Evolutionary conservation across 2,797 vertebrate genomes (phyloP).

Genomic region (Sebastes hopkinsi): DNA sequence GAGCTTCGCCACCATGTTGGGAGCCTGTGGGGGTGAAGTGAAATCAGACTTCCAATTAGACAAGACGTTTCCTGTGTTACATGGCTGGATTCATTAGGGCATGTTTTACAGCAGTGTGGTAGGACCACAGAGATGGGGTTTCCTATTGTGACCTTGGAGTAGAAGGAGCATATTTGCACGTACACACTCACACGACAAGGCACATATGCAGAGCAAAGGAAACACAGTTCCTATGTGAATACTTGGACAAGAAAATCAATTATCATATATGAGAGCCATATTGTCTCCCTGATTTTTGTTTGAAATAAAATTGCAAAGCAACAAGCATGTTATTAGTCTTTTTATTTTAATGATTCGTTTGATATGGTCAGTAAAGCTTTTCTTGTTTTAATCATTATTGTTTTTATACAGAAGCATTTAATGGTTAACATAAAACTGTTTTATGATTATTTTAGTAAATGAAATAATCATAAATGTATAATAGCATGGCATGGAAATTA

Average conservation of each 20-base stretch:
- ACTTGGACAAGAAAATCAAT: not conserved
- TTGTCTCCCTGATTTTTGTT: not conserved
- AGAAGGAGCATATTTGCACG: not conserved
- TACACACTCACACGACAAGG: not conserved
- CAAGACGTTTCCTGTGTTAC: constrained; percentile 48
- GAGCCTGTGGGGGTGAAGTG: constrained; percentile 50
- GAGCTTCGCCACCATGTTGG: constrained; percentile 42
- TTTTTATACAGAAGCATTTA: not conserved
- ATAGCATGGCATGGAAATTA: not conserved
- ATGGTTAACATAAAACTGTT: not conserved
- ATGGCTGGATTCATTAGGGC: constrained; percentile 53
- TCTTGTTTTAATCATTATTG: constrained; percentile 1
- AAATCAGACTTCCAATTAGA: constrained; percentile 71
- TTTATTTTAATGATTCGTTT: not conserved
- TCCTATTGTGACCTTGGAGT: constrained; percentile 59
- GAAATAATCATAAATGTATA: not conserved
- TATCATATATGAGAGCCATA: not conserved
- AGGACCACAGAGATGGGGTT: constrained; percentile 55
- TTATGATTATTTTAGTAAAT: not conserved
- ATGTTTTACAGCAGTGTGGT: constrained; percentile 55
- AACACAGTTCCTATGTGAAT: not conserved
- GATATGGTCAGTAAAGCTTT: not conserved
- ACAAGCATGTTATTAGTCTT: not conserved
- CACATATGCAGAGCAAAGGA: not conserved
- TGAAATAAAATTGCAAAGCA: not conserved